Percentiles rank a stretch among this genome's conserved stretches.
Evolutionary conservation across 2,113 vertebrate species (phyloP).

Genomic region (Apodemus speciosus): DNA sequence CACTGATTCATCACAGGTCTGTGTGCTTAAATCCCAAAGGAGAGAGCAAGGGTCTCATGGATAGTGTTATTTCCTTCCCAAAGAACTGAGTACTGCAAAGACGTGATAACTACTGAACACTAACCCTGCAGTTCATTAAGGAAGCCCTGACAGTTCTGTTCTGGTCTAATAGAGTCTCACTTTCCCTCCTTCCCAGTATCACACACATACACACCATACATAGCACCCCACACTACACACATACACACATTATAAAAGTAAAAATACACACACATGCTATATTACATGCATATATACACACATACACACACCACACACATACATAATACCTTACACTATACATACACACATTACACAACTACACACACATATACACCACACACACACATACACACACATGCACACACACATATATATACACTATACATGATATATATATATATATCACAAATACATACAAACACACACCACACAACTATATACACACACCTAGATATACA

Average conservation of each 20-base stretch:
- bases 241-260: not conserved
- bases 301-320: not conserved
- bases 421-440: too few species aligned
- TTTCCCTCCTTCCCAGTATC: not conserved
- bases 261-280: not conserved
- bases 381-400: not conserved
- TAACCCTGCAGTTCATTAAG: not conserved
- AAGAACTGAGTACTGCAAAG: not conserved
- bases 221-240: too few species aligned
- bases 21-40: not conserved
- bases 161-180: not conserved
- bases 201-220: not conserved
- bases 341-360: not conserved
- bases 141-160: not conserved
- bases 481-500: not conserved
- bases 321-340: not conserved
- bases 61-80: not conserved
- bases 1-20: not conserved
- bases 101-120: not conserved
- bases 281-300: not conserved
- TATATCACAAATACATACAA: not conserved
- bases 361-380: not conserved
- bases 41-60: not conserved
- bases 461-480: not conserved
- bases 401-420: not conserved